Percentiles rank a stretch among this genome's conserved stretches.
Evolutionary conservation across 2,797 vertebrate genomes (phyloP).

Genomic region (Mus spretus): DNA sequence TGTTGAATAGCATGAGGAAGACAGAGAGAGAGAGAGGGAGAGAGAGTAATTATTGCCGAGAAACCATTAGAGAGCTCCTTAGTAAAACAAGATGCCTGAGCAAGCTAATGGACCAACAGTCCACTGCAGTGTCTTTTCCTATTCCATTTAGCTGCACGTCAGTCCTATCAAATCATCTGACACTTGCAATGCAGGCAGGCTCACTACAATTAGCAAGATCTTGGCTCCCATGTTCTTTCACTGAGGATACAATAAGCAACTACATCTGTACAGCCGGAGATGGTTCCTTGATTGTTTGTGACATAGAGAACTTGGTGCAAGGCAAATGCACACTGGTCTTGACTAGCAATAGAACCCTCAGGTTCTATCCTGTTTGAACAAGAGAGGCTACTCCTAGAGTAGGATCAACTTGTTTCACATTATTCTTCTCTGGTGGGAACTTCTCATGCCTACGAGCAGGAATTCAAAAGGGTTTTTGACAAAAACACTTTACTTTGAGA

Average conservation of each 20-base stretch:
- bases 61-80: slow-evolving; percentile 94
- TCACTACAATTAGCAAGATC: slow-evolving; percentile 91
- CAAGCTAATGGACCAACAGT: slow-evolving; percentile 94
- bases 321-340: slow-evolving; percentile 71
- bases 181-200: slow-evolving; percentile 89
- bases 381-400: not conserved
- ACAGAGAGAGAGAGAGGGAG: slow-evolving; percentile 89
- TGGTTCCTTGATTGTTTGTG: slow-evolving; percentile 80
- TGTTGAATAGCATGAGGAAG: slow-evolving; percentile 93
- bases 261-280: slow-evolving; percentile 76
- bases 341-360: slow-evolving; percentile 46
- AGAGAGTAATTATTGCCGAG: slow-evolving; percentile 93
- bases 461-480: not conserved
- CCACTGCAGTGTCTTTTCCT: slow-evolving; percentile 90
- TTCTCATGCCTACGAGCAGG: not conserved
- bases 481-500: slow-evolving; percentile 46
- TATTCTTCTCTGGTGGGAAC: not conserved
- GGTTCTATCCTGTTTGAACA: slow-evolving; percentile 65
- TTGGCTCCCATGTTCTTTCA: slow-evolving; percentile 78
- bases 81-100: slow-evolving; percentile 93
- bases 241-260: slow-evolving; percentile 83
- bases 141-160: slow-evolving; percentile 92
- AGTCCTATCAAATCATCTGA: slow-evolving; percentile 92
- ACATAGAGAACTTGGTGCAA: slow-evolving; percentile 73
- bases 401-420: not conserved